Evolutionary conservation across 2,113 vertebrate genomes (phyloP).

Genomic region (Eurystomus gularis): DNA sequence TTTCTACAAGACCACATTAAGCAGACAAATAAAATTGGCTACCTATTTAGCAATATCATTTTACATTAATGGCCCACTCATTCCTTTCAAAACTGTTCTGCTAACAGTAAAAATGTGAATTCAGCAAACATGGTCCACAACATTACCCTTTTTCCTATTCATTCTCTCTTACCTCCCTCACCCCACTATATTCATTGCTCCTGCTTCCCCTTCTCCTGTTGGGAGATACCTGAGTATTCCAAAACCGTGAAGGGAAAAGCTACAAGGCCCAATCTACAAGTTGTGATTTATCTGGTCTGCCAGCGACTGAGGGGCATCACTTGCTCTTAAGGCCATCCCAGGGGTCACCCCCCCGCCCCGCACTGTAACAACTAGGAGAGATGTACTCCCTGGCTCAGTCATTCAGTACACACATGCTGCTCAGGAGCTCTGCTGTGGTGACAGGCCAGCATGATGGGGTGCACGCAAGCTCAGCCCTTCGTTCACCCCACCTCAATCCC

Average conservation of each 20-base stretch:
- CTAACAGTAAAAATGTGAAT: background rate
- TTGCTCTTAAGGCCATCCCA: background rate
- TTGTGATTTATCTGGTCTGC: background rate
- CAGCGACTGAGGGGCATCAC: background rate
- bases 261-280: background rate
- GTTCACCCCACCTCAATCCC: background rate
- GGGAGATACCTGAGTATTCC: background rate
- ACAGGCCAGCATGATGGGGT: accelerated
- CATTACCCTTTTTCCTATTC: background rate
- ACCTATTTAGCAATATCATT: background rate
- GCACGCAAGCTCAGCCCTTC: accelerated
- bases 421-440: background rate
- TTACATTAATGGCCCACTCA: background rate
- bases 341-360: too few species aligned
- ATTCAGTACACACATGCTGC: accelerated
- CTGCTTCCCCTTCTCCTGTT: background rate
- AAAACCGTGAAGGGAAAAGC: background rate
- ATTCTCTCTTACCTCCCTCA: background rate
- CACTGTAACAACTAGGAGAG: background rate
- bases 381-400: background rate
- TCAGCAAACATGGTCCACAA: background rate
- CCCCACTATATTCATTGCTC: background rate
- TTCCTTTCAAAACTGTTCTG: background rate
- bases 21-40: background rate
- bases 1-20: background rate